These are phyloP conservation scores for Stenoptilia bipunctidactyla DNA, from an alignment of 2,888 invertebrate genomes.

Conservation along the genomic window DNA sequence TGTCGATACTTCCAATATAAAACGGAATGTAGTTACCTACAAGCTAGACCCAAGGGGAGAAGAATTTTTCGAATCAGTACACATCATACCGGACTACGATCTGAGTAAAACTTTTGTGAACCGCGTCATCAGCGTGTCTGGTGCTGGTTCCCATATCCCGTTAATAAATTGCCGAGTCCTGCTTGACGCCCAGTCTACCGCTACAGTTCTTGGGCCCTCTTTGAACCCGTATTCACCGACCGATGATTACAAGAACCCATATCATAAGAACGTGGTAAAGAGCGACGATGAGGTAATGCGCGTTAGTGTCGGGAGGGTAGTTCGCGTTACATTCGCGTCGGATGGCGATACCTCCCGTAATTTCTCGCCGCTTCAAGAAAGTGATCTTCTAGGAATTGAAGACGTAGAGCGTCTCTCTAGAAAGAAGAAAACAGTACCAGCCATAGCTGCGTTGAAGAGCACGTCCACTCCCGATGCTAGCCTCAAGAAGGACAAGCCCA, in stretches of 20 bases:
- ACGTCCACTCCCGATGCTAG: too few relatives aligned
- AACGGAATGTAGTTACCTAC: neutral
- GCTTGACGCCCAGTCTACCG: neutral
- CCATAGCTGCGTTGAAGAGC: too few relatives aligned
- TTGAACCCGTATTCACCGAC: neutral
- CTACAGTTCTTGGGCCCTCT: neutral
- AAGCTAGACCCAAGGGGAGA: neutral
- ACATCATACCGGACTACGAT: neutral
- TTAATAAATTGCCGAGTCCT: neutral
- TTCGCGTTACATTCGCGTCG: neutral
- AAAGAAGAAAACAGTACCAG: too few relatives aligned
- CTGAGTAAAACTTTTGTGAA: neutral
- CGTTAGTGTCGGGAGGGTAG: neutral
- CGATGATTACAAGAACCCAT: neutral
- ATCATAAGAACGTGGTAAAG: neutral
- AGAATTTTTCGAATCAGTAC: neutral
- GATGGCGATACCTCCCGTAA: neutral
- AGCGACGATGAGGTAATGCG: neutral
- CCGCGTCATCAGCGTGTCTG: neutral
- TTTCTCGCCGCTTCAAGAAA: neutral
- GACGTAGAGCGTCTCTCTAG: too few relatives aligned
- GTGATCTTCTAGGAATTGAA: neutral
- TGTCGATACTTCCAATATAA: neutral
- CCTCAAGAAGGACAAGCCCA: too few relatives aligned
- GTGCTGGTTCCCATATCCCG: neutral